A percentile compares a stretch with the other conserved stretches of the same genome.
phyloP scores from a whole-genome alignment of 2,113 vertebrate species.

The Anhinga rufa region DNA sequence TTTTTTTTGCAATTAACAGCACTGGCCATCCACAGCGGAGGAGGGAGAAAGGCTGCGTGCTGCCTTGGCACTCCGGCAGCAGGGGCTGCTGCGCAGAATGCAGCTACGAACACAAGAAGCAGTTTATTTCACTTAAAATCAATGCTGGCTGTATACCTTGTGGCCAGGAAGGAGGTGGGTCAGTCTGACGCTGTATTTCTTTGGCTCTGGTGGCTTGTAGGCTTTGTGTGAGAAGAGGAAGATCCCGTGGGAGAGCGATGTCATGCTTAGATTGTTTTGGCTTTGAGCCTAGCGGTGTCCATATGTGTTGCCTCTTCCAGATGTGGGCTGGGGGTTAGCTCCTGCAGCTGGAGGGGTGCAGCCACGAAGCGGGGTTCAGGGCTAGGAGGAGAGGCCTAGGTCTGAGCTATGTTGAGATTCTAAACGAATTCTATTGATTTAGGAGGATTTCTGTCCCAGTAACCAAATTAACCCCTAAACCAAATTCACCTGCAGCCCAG shows the following conservation, averaged over 20 bases:
- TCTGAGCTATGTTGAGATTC: not conserved
- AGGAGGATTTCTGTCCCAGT: not conserved
- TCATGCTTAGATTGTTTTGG: rapidly evolving
- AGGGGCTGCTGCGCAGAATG: not conserved
- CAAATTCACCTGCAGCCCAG: not conserved
- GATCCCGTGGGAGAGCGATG: rapidly evolving
- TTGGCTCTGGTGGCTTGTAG: not conserved
- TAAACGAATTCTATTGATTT: not conserved
- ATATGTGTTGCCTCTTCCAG: not conserved
- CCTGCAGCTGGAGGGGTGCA: not conserved
- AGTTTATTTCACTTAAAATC: not conserved
- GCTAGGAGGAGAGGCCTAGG: not conserved
- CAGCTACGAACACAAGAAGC: rapidly evolving
- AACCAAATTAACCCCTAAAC: not conserved
- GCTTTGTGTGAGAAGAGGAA: not conserved
- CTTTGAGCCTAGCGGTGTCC: not conserved
- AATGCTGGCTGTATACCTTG: not conserved
- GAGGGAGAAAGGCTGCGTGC: not conserved
- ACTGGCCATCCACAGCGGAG: not conserved
- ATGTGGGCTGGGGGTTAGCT: not conserved
- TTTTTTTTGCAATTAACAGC: not conserved
- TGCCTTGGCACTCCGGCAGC: not conserved
- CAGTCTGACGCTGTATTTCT: not conserved
- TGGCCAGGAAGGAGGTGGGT: not conserved
- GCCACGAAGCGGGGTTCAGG: not conserved